Evolutionary conservation across 1,140 invertebrate species (phyloP).

Genomic region (Cyphomyrmex costatus): DNA sequence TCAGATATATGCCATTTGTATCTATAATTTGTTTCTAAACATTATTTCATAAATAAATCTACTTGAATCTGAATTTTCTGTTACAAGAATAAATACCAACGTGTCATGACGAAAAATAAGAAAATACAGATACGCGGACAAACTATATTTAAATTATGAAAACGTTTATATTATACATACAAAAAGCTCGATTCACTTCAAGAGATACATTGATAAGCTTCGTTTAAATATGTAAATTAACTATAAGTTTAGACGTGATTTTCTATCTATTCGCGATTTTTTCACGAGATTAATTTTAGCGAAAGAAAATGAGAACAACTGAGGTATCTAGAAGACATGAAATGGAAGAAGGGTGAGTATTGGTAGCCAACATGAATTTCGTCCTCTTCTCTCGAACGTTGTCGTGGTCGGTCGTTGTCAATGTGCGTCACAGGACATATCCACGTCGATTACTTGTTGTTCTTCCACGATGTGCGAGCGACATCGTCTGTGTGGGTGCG

Average conservation of each 20-base stretch:
- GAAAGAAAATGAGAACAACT: conserved; percentile 75
- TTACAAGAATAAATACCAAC: neutral
- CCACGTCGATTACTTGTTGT: conserved; percentile 63
- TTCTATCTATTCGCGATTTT: conserved; percentile 19
- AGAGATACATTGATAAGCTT: neutral
- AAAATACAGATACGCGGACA: neutral
- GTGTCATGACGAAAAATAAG: neutral
- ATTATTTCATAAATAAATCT: neutral
- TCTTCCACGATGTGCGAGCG: conserved; percentile 31
- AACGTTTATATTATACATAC: neutral
- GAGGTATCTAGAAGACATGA: conserved; percentile 77
- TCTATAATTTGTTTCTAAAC: neutral
- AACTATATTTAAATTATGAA: neutral
- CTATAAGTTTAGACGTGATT: neutral
- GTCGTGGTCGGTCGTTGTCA: conserved; percentile 51
- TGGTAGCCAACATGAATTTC: conserved; percentile 74
- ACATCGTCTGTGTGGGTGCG: conserved; percentile 48
- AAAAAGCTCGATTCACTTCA: neutral
- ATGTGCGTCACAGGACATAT: conserved; percentile 54
- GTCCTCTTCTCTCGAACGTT: conserved; percentile 50
- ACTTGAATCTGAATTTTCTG: neutral
- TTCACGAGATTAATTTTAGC: neutral
- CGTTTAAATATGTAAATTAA: conserved; percentile 11
- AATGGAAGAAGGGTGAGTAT: conserved; percentile 79
- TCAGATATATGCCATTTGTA: conserved; percentile 62